Evolutionary conservation across 2,888 invertebrate species (phyloP), one percentile per base, ranked within the genome.

Genomic region (Piscicola geometra): DNA sequence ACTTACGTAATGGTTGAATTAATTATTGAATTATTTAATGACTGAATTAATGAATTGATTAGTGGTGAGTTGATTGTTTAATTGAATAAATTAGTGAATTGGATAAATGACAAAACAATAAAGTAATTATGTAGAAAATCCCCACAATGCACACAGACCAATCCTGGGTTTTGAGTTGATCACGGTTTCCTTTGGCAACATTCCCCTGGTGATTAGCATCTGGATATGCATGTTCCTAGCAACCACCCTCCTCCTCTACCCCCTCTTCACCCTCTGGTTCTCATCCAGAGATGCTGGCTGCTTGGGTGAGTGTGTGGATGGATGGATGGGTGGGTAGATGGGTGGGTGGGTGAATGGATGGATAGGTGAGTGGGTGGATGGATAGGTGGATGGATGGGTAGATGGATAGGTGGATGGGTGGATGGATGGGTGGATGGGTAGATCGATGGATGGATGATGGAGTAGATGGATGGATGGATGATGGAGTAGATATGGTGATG

Each of bases 141-240:
- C n/a, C n/a, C n/a, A n/a, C n/a, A n/a, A n/a, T n/a, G n/a, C n/a
- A n/a, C 50, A 56, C 81, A 85, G 86, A 72, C 76, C 84, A 25
- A 82, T 81, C 41, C 82, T 90, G 56, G 90, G 90, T 36, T 85
- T 91, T 77, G 85, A 86, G 41, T 86, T 90, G 12, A 88, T 92
- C 72, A 83, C 83, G 52, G 84, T 83, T 78, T 89, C 89, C 0
- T 89, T 92, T 79, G 88, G 88, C 21, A 88, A 89, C 78, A 86
- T 91, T 47, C 87, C 89, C 71, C 85, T 85, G 74, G 89, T 89
- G 0, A 81, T 90, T 70, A 81, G 84, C 1, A 83, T 89, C 69
- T 91, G 91, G 87, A 88, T 81, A 66, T 81, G 81, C 71, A 87
- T 87, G 86, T 82, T 84, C 77, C 75, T 83, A n/a, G 81, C 82